Evolutionary conservation across 2,113 vertebrate species (phyloP).

Genomic region (Toxotes chatareus): DNA sequence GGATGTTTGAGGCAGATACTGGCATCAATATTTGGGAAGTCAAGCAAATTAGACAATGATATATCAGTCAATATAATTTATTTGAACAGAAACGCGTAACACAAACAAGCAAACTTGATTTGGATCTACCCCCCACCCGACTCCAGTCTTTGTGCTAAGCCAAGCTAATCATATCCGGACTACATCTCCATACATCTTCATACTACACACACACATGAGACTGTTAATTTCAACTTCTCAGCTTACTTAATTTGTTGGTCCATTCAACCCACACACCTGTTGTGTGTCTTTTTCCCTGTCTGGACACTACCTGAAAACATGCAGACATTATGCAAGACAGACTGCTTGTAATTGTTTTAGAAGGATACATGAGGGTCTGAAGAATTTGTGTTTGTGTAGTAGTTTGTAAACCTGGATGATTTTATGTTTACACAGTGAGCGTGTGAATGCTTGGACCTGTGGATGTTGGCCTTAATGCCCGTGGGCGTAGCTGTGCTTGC

Average conservation of each 20-base stretch:
- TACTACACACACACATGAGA: neutral
- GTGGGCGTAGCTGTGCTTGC: neutral
- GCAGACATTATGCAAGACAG: constrained; percentile 8
- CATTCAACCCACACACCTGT: neutral
- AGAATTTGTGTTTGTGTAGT: neutral
- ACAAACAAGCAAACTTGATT: too few species aligned
- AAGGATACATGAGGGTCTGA: neutral
- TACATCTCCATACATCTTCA: neutral
- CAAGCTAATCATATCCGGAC: too few species aligned
- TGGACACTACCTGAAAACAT: neutral
- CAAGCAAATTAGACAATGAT: too few species aligned
- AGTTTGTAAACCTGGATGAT: neutral
- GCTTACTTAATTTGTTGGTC: neutral
- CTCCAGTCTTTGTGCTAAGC: too few species aligned
- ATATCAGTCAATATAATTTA: too few species aligned
- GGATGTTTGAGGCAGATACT: neutral
- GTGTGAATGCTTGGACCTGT: neutral
- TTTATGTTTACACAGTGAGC: neutral
- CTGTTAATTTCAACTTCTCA: neutral
- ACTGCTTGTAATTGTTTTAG: constrained; percentile 22
- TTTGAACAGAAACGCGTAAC: too few species aligned
- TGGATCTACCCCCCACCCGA: too few species aligned
- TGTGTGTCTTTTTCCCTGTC: neutral
- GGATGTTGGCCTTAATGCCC: neutral
- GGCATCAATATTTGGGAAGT: too few species aligned